These are phyloP conservation scores for Lerista edwardsae DNA, from an alignment of 2,797 vertebrate species.

Conservation along the genomic window DNA sequence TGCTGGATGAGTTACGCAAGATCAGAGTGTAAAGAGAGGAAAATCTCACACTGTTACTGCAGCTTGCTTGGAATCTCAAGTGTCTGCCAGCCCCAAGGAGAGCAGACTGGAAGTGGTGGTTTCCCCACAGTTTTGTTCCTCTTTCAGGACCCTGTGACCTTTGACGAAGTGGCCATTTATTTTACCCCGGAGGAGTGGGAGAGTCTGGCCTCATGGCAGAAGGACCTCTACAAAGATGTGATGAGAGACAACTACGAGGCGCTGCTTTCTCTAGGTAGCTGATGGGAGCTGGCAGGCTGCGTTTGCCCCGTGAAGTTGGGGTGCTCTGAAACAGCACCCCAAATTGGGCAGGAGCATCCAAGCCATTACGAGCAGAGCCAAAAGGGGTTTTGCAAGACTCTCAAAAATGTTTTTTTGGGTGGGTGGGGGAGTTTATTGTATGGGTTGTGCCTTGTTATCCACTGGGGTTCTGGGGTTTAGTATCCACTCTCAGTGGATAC, in stretches of 20 bases:
- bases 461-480: too few relatives aligned
- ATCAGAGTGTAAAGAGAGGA: too few relatives aligned
- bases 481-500: too few relatives aligned
- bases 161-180: constrained; percentile 30
- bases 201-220: constrained; percentile 7
- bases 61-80: not conserved
- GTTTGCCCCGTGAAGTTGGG: not conserved
- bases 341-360: not conserved
- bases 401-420: too few relatives aligned
- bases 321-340: not conserved
- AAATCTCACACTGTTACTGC: not conserved
- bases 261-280: constrained; percentile 44
- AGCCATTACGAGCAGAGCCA: too few relatives aligned
- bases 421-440: not conserved
- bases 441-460: too few relatives aligned
- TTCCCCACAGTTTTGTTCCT: not conserved
- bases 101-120: too few relatives aligned
- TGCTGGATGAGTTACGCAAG: not conserved
- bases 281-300: not conserved
- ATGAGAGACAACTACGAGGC: constrained; percentile 51
- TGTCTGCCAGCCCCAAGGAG: not conserved
- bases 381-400: too few relatives aligned
- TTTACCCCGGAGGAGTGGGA: constrained; percentile 37
- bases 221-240: constrained; percentile 47
- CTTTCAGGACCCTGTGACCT: not conserved